Conservation (phyloP, 2,888 invertebrate genomes). For the Eristalis tenax region DNA sequence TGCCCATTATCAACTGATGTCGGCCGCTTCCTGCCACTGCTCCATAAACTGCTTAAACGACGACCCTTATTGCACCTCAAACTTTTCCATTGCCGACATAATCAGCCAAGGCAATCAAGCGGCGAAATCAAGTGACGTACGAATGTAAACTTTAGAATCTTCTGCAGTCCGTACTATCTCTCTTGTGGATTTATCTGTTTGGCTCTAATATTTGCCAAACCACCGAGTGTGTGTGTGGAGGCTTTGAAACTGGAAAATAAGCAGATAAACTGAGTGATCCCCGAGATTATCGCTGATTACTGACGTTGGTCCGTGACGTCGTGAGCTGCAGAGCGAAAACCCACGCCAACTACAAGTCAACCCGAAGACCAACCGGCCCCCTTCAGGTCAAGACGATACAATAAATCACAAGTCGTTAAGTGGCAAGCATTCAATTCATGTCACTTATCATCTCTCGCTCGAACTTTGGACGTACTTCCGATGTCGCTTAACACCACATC, state of each 20-base stretch:
- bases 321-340: neutral
- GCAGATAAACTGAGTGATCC: neutral
- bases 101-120: no score
- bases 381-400: neutral
- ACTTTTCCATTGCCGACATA: no score
- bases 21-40: no score
- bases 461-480: neutral
- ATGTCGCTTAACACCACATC: neutral
- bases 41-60: no score
- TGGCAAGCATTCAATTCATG: neutral
- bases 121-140: neutral
- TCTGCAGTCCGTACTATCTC: neutral
- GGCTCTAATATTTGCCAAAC: neutral
- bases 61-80: no score
- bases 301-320: neutral
- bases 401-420: neutral
- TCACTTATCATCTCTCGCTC: neutral
- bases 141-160: neutral
- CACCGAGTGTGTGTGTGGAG: neutral
- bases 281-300: neutral
- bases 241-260: neutral
- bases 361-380: no score
- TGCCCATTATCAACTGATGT: no score
- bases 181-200: neutral
- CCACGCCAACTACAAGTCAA: neutral